Base-by-base conservation (phyloP, 2,888 invertebrate genomes). In the Tinea pellionella region DNA sequence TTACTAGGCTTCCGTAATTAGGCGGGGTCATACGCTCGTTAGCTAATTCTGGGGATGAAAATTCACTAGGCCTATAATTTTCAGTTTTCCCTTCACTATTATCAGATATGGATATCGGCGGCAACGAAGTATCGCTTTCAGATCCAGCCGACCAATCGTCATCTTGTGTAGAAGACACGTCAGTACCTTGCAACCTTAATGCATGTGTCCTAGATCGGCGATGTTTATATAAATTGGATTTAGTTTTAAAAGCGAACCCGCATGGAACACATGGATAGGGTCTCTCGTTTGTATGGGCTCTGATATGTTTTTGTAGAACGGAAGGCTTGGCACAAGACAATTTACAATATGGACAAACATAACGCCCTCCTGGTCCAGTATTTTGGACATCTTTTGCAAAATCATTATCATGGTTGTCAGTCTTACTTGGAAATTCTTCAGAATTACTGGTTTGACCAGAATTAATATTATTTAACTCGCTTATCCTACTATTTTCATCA, bases 201-300 rank as follows among this genome's bases (percentile, higher is more conserved):
- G 90, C 89, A 71, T 94, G 94, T 51, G 93, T 90, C 67, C 93
- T 89, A 57, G 93, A 93, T 77, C 94, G 89, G 77, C 94, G 92
- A 80, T 96, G 96, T 79, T 97, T 97, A 77, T 96, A 96, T 66
- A 96, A 89, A 80, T 97, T 97, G 69, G 96, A 96, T 78, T 95
- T 95, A 18, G 97, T 97, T 83, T 97, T 97, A 86, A 97, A 97
- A 69, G 96, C 94, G 82, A 96, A 95, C 65, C 95, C 95, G 80
- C 96, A 97, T 65, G 93, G 92, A 69, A 90, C 88, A 84, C 96
- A 97, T 29, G 96, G 96, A 86, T 93, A 97, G 61, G 96, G 96
- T 69, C 96, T 89, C 82, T 97, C 96, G 76, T 96, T 96, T 55
- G 97, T 96, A 80, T 97, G 96, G 63, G 96, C 95, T 73, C 96